Evolutionary conservation across 2,888 invertebrate species (phyloP), one percentile per base, ranked within the genome.

Genomic region (Tortrix viridana): DNA sequence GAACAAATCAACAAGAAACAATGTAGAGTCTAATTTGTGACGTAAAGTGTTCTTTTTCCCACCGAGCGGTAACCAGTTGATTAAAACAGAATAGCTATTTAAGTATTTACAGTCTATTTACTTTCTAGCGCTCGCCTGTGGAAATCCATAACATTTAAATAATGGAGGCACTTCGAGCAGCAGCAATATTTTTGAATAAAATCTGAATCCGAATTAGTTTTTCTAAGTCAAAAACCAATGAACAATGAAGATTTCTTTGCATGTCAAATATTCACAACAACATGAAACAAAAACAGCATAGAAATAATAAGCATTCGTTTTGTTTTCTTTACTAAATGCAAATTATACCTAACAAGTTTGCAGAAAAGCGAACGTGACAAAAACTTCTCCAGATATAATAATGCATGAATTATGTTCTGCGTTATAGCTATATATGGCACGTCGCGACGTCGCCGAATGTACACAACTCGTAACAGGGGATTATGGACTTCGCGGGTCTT

Each of bases 31-130:
- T 47, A 47, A 63, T 63, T 53, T 57, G 38, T 63, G 58, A 58
- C 22, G 63, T 53, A 58, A 23, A 56, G 50, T 46, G 43, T 9
- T 50, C 41, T 48, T 58, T 41, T 41, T 26, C 47, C 20, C 9
- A 12, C 26, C 23, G 46, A 16, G 47, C 38, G 12, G 23, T 37
- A n/a, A 20, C 19, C 38, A 44, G 52, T 53, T 53, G 58, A 63
- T 58, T 63, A 63, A 53, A 58, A 47, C 57, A 58, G 49, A 26
- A 43, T 55, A 3, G 49, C 41, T 54, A 49, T 61, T 55, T 57
- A 63, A 47, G 44, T 56, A 43, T 57, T 63, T 58, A 58, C 57
- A 63, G 50, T 48, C 63, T 53, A 58, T 19, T 63, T 52, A 16
- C 41, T 53, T 63, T 58, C 52, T 58, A 58, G 63, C n/a, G 41